These are phyloP conservation scores for Mormyrus lacerda DNA, from an alignment of 2,113 vertebrate species.

Conservation along the genomic window DNA sequence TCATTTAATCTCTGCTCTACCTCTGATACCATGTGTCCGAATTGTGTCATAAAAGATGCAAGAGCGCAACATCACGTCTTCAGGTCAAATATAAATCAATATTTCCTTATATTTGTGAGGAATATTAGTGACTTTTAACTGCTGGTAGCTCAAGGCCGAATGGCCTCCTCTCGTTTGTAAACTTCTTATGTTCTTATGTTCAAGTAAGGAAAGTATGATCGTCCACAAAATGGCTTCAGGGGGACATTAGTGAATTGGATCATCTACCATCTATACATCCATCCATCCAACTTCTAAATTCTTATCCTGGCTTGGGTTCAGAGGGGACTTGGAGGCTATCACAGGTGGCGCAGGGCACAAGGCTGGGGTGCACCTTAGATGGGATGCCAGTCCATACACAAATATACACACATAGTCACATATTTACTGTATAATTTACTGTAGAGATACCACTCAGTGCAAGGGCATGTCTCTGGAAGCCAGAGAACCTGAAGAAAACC, in stretches of 20 bases:
- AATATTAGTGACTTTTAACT: neutral
- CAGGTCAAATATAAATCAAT: too few species aligned
- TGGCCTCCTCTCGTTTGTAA: too few species aligned
- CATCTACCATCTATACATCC: neutral
- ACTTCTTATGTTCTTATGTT: too few species aligned
- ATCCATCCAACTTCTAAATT: neutral
- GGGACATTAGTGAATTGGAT: neutral
- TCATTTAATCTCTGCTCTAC: too few species aligned
- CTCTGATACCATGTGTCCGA: too few species aligned
- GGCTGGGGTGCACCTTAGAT: neutral
- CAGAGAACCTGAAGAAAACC: neutral
- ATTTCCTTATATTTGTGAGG: neutral
- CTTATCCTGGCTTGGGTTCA: neutral
- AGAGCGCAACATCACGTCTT: too few species aligned
- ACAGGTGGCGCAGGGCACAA: neutral
- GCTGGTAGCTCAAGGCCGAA: neutral
- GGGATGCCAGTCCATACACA: neutral
- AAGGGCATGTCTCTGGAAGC: neutral
- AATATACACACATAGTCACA: neutral
- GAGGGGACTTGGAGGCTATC: neutral
- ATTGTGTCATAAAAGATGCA: too few species aligned
- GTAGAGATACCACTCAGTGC: neutral
- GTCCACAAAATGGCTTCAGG: neutral
- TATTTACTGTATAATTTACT: too few species aligned
- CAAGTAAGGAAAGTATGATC: neutral